phyloP scores from a whole-genome alignment of 30 jellyfish, hydroid and myxozoan genomes.

The Mastigias papua region DNA sequence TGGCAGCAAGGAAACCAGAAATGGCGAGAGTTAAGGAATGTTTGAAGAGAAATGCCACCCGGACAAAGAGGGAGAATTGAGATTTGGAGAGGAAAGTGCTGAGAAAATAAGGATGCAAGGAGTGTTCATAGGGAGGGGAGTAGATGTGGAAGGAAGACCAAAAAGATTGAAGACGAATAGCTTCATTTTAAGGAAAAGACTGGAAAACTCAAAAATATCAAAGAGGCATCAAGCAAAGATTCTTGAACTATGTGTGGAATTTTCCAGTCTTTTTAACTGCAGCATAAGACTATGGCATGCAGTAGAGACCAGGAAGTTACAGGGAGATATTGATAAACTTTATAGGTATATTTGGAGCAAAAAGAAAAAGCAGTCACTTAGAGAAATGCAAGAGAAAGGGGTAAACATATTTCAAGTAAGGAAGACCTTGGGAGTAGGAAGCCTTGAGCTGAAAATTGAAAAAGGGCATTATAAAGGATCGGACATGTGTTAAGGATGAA shows the following conservation, averaged over 20 bases:
- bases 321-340: neutral
- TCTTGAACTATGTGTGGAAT: neutral
- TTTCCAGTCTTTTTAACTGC: neutral
- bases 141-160: neutral
- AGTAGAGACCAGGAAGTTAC: neutral
- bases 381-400: neutral
- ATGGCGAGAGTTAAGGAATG: too few species aligned
- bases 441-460: neutral
- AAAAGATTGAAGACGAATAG: neutral
- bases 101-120: neutral
- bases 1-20: too few species aligned
- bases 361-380: neutral
- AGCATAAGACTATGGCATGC: neutral
- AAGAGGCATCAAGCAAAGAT: neutral
- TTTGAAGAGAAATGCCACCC: too few species aligned
- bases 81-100: neutral
- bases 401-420: neutral
- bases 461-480: neutral
- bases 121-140: neutral
- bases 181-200: neutral
- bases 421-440: neutral
- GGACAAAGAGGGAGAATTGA: too few species aligned
- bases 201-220: neutral
- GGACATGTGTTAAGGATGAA: neutral
- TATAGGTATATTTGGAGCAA: neutral